Percentiles rank a stretch among this genome's conserved stretches.
Evolutionary conservation across 2,888 invertebrate species (phyloP).

Genomic region (Drosophila lutescens): DNA sequence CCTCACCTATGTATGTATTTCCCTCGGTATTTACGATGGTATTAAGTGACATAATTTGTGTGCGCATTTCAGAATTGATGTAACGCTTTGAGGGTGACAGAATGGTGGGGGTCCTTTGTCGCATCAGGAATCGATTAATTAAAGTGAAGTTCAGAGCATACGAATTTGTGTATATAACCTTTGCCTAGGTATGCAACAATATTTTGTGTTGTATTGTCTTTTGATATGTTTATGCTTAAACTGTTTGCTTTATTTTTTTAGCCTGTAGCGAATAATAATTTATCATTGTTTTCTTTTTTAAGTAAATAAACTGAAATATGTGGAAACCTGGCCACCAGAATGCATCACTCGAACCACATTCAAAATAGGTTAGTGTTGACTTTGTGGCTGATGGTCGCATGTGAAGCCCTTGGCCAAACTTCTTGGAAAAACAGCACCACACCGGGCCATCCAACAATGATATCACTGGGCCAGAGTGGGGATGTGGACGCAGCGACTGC

Average conservation of each 20-base stretch:
- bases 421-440: background rate
- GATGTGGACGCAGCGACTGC: background rate
- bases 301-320: slow-evolving; percentile 13
- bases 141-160: background rate
- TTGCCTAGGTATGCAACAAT: too few species aligned
- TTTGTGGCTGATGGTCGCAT: slow-evolving; percentile 2
- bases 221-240: too few species aligned
- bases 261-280: too few species aligned
- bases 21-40: slow-evolving; percentile 29
- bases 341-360: slow-evolving; percentile 15
- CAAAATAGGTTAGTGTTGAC: slow-evolving; percentile 13
- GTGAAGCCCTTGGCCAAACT: background rate
- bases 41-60: slow-evolving; percentile 27
- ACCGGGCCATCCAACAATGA: slow-evolving; percentile 2
- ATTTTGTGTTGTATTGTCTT: too few species aligned
- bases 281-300: background rate
- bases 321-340: slow-evolving; percentile 16
- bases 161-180: too few species aligned
- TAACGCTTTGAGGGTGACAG: background rate
- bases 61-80: slow-evolving; percentile 6
- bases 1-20: background rate
- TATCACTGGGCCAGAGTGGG: background rate
- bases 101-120: background rate
- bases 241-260: too few species aligned
- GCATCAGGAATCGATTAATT: background rate